Conservation (phyloP, 2,888 invertebrate species). For the Tiliacea aurago region DNA sequence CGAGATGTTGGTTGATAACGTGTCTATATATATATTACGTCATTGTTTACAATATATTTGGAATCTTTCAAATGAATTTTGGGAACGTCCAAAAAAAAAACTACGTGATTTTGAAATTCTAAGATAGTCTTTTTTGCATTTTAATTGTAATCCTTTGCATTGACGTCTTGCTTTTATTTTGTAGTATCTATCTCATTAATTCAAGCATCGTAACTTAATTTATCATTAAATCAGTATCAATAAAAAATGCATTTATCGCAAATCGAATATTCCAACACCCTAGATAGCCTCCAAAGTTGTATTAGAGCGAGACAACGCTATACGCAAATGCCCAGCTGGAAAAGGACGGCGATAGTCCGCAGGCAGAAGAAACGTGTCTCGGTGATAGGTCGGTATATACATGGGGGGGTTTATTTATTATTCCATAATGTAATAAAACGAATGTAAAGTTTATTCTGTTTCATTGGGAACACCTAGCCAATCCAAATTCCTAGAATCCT, state of each 20-base stretch:
- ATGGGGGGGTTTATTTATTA: conserved; percentile 87
- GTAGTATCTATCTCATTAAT: conserved; percentile 7
- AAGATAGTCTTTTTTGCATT: conserved; percentile 29
- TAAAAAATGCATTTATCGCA: conserved; percentile 17
- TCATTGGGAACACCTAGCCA: conserved; percentile 70
- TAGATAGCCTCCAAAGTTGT: conserved; percentile 24
- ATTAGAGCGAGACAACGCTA: conserved; percentile 56
- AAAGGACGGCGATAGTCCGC: conserved; percentile 79
- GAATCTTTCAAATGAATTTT: conserved; percentile 19
- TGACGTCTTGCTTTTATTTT: conserved; percentile 30
- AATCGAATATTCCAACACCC: not conserved
- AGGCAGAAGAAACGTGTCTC: conserved; percentile 81
- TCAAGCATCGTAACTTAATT: conserved; percentile 15
- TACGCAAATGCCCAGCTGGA: conserved; percentile 71
- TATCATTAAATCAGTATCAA: conserved; percentile 20
- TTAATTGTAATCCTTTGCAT: conserved; percentile 33
- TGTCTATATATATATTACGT: too few relatives aligned
- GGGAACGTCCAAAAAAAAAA: conserved; percentile 8
- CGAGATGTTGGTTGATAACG: too few relatives aligned
- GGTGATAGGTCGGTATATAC: conserved; percentile 86
- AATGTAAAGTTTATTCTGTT: conserved; percentile 86
- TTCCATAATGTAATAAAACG: conserved; percentile 89
- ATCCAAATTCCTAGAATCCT: conserved; percentile 39
- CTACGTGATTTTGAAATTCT: not conserved
- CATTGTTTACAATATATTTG: conserved; percentile 33